Base-by-base conservation (phyloP, 1,140 invertebrate species). In the Pantala flavescens region DNA sequence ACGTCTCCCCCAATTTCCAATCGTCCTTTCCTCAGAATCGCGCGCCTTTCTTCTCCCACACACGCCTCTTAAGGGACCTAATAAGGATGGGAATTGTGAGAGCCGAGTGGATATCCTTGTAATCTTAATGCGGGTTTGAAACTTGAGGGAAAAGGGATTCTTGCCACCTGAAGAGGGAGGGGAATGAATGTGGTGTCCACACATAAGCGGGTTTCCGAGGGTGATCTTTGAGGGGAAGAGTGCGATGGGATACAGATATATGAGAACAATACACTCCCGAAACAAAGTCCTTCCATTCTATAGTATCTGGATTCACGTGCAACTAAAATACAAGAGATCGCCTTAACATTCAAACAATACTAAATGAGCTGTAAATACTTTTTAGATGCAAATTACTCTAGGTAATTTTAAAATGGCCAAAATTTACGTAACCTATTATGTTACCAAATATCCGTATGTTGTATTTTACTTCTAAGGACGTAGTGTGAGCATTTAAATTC, bases 91-190 rank as follows among this genome's bases (percentile, higher is more conserved):
- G 49, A 63, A 63, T 63, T 63, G 49, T 63, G 49, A 63, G 49
- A 63, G 49, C 49, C 49, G 49, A 63, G 49, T 63, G 49, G 49
- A 63, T 63, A 63, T 63, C 49, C 49, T 16, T 63, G 49, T 63
- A 63, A 63, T 63, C 49, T 63, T 63, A 63, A 63, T 63, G 49
- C 49, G 49, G 49, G 49, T 63, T 63, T 63, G 49, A 63, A 63
- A 63, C 49, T 63, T 63, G 14, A 63, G 49, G 49, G 49, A 63
- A 63, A 63, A 63, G 49, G 49, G n/a, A 63, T 63, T 21, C n/a
- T 63, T 63, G 49, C 49, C 49, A 63, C 49, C 49, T 19, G 49
- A 63, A 14, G 49, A 21, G 49, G 49, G 49, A 19, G 49, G 49
- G 49, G 49, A 21, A 63, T 63, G n/a, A 19, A 21, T 21, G 49